These are phyloP conservation scores for Craterocephalus amniculus DNA, from an alignment of 2,797 vertebrate genomes.

Conservation along the genomic window DNA sequence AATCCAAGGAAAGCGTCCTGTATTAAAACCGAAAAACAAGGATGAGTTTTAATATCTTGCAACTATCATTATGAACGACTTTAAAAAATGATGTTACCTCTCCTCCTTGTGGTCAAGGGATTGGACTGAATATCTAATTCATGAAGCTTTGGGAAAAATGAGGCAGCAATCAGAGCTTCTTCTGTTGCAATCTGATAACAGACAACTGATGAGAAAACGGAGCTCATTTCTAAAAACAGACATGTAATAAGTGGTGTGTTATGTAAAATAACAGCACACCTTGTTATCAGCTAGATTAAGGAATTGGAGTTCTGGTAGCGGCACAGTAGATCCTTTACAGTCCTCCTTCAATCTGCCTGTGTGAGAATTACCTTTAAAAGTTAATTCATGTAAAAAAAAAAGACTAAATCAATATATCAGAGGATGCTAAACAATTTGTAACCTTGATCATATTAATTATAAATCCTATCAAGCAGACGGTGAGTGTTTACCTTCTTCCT, in stretches of 20 bases:
- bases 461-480: not conserved
- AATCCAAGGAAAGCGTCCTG: conserved; percentile 85
- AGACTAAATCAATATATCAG: not conserved
- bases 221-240: not conserved
- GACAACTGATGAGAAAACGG: conserved; percentile 25
- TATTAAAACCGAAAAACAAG: conserved; percentile 16
- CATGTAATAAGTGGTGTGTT: not conserved
- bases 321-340: conserved; percentile 57
- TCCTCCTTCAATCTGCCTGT: conserved; percentile 19
- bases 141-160: conserved; percentile 84
- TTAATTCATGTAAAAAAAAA: conserved; percentile 12
- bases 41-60: not conserved
- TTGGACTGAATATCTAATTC: conserved; percentile 89
- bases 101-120: conserved; percentile 81
- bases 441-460: not conserved
- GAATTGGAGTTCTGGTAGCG: conserved; percentile 83
- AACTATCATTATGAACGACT: not conserved
- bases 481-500: conserved; percentile 41
- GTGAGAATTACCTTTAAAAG: conserved; percentile 12
- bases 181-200: conserved; percentile 84
- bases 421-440: not conserved
- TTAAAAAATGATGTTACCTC: conserved; percentile 71
- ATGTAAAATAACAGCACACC: conserved; percentile 69
- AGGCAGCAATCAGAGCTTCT: conserved; percentile 83
- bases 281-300: conserved; percentile 89